phyloP scores from a whole-genome alignment of 2,113 vertebrate species.

The Accipiter cooperii region DNA sequence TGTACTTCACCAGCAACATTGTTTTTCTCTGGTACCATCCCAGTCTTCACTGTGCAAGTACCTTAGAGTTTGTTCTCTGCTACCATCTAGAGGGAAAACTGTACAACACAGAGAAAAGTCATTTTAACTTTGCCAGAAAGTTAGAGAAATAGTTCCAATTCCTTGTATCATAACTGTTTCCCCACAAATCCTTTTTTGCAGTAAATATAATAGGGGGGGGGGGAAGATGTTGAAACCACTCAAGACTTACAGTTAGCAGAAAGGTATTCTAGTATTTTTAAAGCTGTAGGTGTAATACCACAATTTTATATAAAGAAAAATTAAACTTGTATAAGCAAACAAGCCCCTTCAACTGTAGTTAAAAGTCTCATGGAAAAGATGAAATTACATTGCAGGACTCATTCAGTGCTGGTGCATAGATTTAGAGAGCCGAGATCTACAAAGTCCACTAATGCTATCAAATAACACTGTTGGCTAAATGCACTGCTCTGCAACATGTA shows the following conservation, averaged over 20 bases:
- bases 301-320: background rate
- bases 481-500: background rate
- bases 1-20: background rate
- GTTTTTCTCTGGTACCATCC: background rate
- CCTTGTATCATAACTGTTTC: background rate
- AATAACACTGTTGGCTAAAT: background rate
- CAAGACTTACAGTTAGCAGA: background rate
- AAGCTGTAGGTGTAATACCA: background rate
- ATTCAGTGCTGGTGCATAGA: background rate
- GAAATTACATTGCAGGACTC: background rate
- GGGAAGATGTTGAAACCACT: background rate
- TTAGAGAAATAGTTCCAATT: background rate
- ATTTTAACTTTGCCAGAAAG: background rate
- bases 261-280: background rate
- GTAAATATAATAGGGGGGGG: background rate
- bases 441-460: background rate
- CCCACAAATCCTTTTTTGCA: background rate
- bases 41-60: background rate
- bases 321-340: background rate
- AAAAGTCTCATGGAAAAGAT: background rate
- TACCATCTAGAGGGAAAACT: conserved; percentile 49
- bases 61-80: conserved; percentile 49
- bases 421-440: background rate
- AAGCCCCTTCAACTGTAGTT: background rate
- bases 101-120: background rate